Base-by-base conservation (phyloP, 1,140 invertebrate genomes). In the Trachymyrmex septentrionalis region DNA sequence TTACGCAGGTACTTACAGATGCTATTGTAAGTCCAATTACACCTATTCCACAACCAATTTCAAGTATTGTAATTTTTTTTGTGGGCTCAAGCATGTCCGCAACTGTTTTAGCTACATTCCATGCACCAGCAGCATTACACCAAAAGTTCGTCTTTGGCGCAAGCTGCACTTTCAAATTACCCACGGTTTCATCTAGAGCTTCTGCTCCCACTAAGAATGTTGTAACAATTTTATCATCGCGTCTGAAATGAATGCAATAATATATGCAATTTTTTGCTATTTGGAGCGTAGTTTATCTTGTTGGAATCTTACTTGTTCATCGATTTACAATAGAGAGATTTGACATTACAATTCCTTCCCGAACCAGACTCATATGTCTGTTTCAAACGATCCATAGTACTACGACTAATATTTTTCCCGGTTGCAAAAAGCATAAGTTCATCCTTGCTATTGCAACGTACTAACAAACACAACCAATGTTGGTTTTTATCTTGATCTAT, bases 71-170 rank as follows among this genome's bases (percentile, higher is more conserved):
- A 12, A 89, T 92, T 78, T 93, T 94, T 53, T 86, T 82, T 10
- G 86, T 91, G 1, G 93, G 94, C 6, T 81, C 63, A 34, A 95
- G 85, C n/a, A 94, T 86, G 64, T 94, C 92, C 61, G 86, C 85
- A 16, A 95, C 92, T 10, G 93, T 87, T 53, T 92, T 93, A 3
- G 92, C 93, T 14, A 95, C 86, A 84, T 93, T 90, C 89, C 94
- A 94, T 44, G 93, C 93, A 16, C 95, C 95, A 30, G 92, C 87
- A 59, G 93, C 92, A 14, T 94, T 95, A 4, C 93, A 93, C 91
- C 94, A 94, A 69, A 95, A 95, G 86, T 95, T 95, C 5, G 94
- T 95, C 90, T 95, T 95, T 66, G 94, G 95, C 4, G 94, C 93
- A 21, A 95, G 89, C 61, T 94, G 93, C 16, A 95, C 77, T 92